These are phyloP conservation scores for Hemicordylus capensis DNA, from an alignment of 2,113 vertebrate species.

Conservation along the genomic window DNA sequence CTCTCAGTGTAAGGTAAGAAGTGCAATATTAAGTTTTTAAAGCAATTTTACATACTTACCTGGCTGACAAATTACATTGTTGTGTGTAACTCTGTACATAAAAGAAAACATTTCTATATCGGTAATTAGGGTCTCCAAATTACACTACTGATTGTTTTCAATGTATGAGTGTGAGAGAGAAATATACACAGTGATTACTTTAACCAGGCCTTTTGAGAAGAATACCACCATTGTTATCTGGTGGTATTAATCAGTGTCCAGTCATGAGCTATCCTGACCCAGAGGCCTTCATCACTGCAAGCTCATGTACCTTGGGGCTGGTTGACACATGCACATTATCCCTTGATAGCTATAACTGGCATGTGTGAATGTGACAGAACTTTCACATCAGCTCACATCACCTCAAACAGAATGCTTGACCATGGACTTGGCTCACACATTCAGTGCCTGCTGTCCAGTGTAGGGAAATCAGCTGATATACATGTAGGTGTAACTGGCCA, in stretches of 20 bases:
- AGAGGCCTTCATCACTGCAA: not conserved
- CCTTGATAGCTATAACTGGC: not conserved
- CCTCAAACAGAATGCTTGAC: not conserved
- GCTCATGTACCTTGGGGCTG: not conserved
- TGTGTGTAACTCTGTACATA: not conserved
- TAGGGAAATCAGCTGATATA: not conserved
- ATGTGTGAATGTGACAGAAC: not conserved
- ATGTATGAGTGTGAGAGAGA: not conserved
- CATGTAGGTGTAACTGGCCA: not conserved
- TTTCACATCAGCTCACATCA: not conserved
- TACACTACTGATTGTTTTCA: not conserved
- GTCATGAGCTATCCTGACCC: not conserved
- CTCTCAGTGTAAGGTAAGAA: not conserved
- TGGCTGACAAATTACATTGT: not conserved
- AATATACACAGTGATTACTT: not conserved
- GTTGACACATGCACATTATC: not conserved
- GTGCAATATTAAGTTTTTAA: not conserved
- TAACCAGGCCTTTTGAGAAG: not conserved
- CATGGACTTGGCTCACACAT: not conserved
- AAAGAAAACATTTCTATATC: not conserved
- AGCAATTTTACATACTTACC: not conserved
- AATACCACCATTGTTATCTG: not conserved
- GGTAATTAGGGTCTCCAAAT: not conserved
- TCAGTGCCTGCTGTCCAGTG: not conserved
- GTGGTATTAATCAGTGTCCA: not conserved